Base-by-base conservation (phyloP, 2,888 invertebrate species). In the Nomada fucata region DNA sequence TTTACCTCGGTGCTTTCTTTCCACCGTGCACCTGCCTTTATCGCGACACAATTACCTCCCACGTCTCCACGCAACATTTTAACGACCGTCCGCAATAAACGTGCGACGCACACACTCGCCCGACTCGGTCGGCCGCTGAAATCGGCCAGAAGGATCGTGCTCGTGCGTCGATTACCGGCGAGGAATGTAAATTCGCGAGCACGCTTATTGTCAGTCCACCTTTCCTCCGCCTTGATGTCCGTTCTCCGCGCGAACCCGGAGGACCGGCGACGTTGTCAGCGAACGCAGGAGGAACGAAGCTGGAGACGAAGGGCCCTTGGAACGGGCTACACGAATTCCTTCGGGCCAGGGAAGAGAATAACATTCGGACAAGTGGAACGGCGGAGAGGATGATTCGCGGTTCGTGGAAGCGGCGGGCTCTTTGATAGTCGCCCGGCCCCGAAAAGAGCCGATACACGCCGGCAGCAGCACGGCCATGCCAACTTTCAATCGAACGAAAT, bases 401-500 rank as follows among this genome's bases (percentile, higher is more conserved):
- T 74, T 78, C 81, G 71, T 78, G 82, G 76, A 81, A 83, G 84
- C 81, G 88, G 88, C 86, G 86, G 71, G 73, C 71, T 76, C 89
- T 90, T 90, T 90, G 90, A 89, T 87, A 88, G 78, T 61, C 71
- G 59, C 53, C 60, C 76, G 79, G 78, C 47, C 77, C 84, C 84
- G 79, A 83, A 72, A 83, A 72, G 77, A 79, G 76, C 82, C 84
- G 88, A 89, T 85, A 78, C 44, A 57, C 50, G 77, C 79, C 64
- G 72, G 59, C 71, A 26, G 73, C 29, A 20, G 73, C 29, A 26
- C n/a, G 70, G 18, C 42, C 69, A 81, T 84, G 88, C 84, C 87
- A 88, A 84, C 79, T 84, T 89, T 89, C 90, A 88, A 89, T 90
- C 89, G 86, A 86, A 88, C 86, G 86, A 88, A 90, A 91, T 92